A percentile compares a stretch with the other conserved stretches of the same genome.
Conservation (phyloP, 2,113 vertebrate genomes). For the Uria lomvia region DNA sequence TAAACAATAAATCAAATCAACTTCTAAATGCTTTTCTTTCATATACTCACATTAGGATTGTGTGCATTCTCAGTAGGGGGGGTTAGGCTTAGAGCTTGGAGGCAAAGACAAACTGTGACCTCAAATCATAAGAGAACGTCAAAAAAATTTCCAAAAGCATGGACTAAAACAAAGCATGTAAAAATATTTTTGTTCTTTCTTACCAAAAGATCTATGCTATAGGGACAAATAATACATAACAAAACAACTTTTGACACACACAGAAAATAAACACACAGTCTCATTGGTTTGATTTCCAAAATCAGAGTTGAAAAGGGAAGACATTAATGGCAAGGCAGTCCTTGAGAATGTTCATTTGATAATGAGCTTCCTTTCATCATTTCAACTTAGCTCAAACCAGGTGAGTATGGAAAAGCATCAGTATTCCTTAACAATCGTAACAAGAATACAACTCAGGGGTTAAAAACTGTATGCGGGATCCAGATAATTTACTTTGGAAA, state of each 20-base stretch:
- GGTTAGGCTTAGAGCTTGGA: background rate
- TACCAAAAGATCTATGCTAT: background rate
- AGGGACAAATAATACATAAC: background rate
- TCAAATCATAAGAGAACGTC: background rate
- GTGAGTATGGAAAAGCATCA: background rate
- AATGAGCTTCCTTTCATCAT: background rate
- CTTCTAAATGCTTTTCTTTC: background rate
- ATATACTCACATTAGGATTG: accelerated
- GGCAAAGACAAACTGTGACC: background rate
- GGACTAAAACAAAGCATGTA: background rate
- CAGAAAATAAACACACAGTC: background rate
- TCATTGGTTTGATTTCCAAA: background rate
- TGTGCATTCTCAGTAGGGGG: accelerated
- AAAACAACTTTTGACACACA: background rate
- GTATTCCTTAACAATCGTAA: background rate
- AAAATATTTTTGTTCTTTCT: background rate
- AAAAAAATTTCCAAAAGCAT: background rate
- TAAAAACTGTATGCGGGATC: background rate
- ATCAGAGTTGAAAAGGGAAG: background rate
- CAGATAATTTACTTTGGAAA: background rate
- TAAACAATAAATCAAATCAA: conserved; percentile 5
- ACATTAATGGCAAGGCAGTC: background rate
- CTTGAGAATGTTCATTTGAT: background rate
- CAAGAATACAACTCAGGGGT: background rate
- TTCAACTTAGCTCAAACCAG: background rate